Conservation (phyloP, 2,888 invertebrate species). For the Andricus quercusramuli region DNA sequence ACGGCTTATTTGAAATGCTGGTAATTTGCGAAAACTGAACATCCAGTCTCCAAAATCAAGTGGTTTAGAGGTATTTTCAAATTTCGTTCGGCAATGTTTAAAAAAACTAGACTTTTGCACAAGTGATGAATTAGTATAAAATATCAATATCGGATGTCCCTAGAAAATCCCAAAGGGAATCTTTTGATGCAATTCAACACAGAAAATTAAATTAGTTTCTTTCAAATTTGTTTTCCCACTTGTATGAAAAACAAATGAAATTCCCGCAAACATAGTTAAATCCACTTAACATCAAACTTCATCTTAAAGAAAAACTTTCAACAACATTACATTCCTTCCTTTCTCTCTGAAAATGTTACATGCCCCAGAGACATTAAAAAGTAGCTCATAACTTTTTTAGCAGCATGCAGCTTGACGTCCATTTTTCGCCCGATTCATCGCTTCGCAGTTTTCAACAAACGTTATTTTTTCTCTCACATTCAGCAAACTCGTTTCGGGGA, state of each 20-base stretch:
- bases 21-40: slow-evolving; percentile 1
- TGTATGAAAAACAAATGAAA: not conserved
- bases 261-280: not conserved
- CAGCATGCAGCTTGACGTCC: not conserved
- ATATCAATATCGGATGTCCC: too few relatives aligned
- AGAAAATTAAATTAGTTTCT: too few relatives aligned
- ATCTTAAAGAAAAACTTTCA: not conserved
- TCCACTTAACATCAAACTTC: not conserved
- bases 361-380: slow-evolving; percentile 10
- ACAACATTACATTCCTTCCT: not conserved
- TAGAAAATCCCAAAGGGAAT: too few relatives aligned
- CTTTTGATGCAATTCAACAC: too few relatives aligned
- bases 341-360: not conserved
- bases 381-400: slow-evolving; percentile 6
- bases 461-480: slow-evolving; percentile 15
- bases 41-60: not conserved
- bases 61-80: too few relatives aligned
- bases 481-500: slow-evolving; percentile 5
- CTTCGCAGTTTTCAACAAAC: slow-evolving; percentile 21
- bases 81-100: too few relatives aligned
- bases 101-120: too few relatives aligned
- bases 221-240: not conserved
- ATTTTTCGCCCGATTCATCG: slow-evolving; percentile 32
- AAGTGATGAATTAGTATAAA: too few relatives aligned
- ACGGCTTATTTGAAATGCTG: not conserved